Base-by-base conservation (phyloP, 2,113 vertebrate species). In the Petaurus breviceps region DNA sequence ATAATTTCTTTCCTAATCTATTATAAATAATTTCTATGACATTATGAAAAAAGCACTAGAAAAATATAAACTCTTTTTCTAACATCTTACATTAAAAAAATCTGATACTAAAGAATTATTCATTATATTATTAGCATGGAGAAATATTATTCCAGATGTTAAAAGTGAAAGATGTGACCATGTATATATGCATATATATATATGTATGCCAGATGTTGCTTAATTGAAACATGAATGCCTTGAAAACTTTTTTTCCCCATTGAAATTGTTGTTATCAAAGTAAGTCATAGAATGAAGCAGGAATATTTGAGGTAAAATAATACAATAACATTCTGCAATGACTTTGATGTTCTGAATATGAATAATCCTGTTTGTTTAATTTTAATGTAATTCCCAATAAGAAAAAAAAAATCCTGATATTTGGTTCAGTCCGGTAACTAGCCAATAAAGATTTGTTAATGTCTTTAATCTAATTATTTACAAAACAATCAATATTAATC, bases 401-500 rank as follows among this genome's bases (percentile, higher is more conserved):
- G 68, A n/a, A 84, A 84, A 77, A n/a, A n/a, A 77, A 68, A 68
- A 55, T 68, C 0, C 10, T 12, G 2, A 43, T 22, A 6, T 84
- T 22, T 84, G 19, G 19, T 84, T 84, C 68, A 84, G 37, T n/a
- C 68, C 43, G 19, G 37, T 43, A n/a, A 84, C 68, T 84, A 84
- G 37, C 19, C n/a, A 84, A 23, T 84, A 23, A 96, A 98, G 92
- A 68, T 61, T 94, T 95, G n/a, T n/a, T n/a, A n/a, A 97, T 97
- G 31, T 43, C 91, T 96, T 97, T 46, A 95, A 53, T 97, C 98
- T 98, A 98, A 98, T 98, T 98, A 97, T 77, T 98, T 97, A 51
- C 97, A 96, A 98, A 98, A 95, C 3, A 95, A 98, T 98, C 94
- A 97, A 55, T 97, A 98, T 97, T 98, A 98, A 98, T 98, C 96